These are phyloP conservation scores for Sebastiscus tertius DNA, from an alignment of 2,797 vertebrate species.

Conservation along the genomic window DNA sequence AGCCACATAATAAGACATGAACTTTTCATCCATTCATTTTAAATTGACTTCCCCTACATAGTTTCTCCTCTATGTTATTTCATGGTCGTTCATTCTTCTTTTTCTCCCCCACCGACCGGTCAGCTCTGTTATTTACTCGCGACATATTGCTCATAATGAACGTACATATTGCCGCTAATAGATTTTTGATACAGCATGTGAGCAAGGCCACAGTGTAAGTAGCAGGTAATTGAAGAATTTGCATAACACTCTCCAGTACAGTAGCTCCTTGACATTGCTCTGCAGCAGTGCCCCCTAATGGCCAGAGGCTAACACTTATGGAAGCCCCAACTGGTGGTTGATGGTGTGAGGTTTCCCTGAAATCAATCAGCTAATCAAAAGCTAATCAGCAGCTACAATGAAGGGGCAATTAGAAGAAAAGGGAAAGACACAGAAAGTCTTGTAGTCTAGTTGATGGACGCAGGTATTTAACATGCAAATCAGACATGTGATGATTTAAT, in stretches of 20 bases:
- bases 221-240: slow-evolving; percentile 70
- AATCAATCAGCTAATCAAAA: slow-evolving; percentile 34
- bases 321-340: not conserved
- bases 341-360: not conserved
- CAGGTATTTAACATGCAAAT: slow-evolving; percentile 12
- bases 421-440: not conserved
- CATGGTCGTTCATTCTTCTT: not conserved
- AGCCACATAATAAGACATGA: not conserved
- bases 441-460: slow-evolving; percentile 6
- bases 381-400: not conserved
- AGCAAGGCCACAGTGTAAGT: slow-evolving; percentile 57
- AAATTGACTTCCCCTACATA: not conserved
- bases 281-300: slow-evolving; percentile 63
- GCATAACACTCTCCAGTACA: slow-evolving; percentile 25
- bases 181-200: slow-evolving; percentile 56
- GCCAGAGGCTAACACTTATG: not conserved
- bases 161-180: slow-evolving; percentile 47
- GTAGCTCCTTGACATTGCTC: slow-evolving; percentile 29
- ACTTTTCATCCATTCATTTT: not conserved
- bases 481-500: slow-evolving; percentile 15
- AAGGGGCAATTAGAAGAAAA: slow-evolving; percentile 9
- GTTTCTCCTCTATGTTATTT: not conserved
- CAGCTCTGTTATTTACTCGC: slow-evolving; percentile 21
- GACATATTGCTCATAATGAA: slow-evolving; percentile 40
- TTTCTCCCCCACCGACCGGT: not conserved